phyloP scores from a whole-genome alignment of 1,140 invertebrate species.

The Pseudomyrmex concolor region DNA sequence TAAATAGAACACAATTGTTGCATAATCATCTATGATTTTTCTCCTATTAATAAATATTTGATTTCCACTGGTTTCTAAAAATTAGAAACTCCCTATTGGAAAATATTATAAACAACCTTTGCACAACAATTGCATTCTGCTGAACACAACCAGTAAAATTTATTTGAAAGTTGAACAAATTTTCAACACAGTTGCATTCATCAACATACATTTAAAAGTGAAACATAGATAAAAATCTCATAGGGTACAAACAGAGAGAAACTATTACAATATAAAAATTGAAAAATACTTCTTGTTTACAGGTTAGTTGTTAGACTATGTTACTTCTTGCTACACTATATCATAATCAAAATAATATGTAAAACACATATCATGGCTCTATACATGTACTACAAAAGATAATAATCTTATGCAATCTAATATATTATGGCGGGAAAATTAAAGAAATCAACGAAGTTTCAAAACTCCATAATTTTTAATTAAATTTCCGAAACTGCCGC shows the following conservation, averaged over 20 bases:
- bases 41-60: too few relatives aligned
- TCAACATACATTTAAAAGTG: too few relatives aligned
- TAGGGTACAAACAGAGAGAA: not conserved
- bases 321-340: not conserved
- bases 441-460: too few relatives aligned
- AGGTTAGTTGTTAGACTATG: not conserved
- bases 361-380: not conserved
- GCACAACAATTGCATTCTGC: too few relatives aligned
- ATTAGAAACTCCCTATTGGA: too few relatives aligned
- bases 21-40: too few relatives aligned
- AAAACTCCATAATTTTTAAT: not conserved
- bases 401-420: conserved; percentile 28
- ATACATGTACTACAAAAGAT: not conserved
- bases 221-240: too few relatives aligned
- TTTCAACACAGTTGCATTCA: too few relatives aligned
- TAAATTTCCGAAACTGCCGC: not conserved
- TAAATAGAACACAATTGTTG: not conserved
- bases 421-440: conserved; percentile 35
- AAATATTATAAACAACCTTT: too few relatives aligned
- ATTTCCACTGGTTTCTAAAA: too few relatives aligned
- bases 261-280: not conserved
- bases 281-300: not conserved
- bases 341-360: not conserved
- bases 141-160: too few relatives aligned
- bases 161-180: too few relatives aligned